Percentiles rank a stretch among this genome's conserved stretches.
These are phyloP conservation scores for Conus ventricosus DNA, from an alignment of 1,140 invertebrate species.

Conservation along the genomic window DNA sequence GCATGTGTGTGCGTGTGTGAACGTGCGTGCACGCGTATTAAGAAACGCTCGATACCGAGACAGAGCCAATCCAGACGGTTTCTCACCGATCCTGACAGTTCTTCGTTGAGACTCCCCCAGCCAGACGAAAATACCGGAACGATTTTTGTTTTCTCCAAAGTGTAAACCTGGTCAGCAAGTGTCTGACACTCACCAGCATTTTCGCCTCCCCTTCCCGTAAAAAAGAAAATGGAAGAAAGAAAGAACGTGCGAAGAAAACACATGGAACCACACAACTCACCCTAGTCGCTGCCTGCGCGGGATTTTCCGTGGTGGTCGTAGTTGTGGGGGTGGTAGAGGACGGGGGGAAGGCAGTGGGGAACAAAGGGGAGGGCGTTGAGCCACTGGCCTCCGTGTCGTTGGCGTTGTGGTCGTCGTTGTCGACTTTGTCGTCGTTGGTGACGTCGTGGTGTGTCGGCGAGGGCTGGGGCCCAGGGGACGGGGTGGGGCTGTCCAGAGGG, in stretches of 20 bases:
- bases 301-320: slow-evolving; percentile 14
- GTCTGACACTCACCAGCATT: too few species aligned
- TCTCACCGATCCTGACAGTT: too few species aligned
- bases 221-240: too few species aligned
- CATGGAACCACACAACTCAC: background rate
- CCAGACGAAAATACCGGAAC: too few species aligned
- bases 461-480: background rate
- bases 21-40: too few species aligned
- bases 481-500: background rate
- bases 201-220: too few species aligned
- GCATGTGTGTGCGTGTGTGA: too few species aligned
- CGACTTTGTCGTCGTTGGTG: background rate
- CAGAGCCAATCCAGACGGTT: too few species aligned
- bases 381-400: background rate
- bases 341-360: background rate
- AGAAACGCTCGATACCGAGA: background rate
- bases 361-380: background rate
- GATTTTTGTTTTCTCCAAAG: too few species aligned
- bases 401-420: background rate
- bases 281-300: background rate
- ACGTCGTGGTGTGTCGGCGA: background rate
- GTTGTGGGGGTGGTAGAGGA: slow-evolving; percentile 15
- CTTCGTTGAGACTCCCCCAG: too few species aligned
- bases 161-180: too few species aligned
- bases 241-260: too few species aligned